These are phyloP conservation scores for Sclerurus mexicanus DNA, from an alignment of 2,113 vertebrate genomes.

Conservation along the genomic window DNA sequence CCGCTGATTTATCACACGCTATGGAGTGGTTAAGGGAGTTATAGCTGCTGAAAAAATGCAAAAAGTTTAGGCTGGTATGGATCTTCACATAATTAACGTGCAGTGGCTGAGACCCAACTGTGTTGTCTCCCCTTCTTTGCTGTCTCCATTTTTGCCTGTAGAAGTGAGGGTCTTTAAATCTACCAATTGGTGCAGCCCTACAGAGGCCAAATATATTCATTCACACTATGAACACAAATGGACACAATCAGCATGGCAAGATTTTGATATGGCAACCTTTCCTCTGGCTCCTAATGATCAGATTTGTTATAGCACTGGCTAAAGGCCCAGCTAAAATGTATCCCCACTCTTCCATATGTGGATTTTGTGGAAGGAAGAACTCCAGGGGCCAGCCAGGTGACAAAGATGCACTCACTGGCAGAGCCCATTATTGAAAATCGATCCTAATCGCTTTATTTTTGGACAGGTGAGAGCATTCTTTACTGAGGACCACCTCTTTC, in stretches of 20 bases:
- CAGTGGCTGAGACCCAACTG: neutral
- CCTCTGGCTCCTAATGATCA: neutral
- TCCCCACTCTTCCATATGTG: accelerated
- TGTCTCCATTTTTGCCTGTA: neutral
- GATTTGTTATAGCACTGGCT: neutral
- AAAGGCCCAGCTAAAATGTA: neutral
- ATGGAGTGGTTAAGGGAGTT: neutral
- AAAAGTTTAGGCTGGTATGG: neutral
- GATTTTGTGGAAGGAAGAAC: neutral
- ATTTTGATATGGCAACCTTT: neutral
- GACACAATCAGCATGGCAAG: neutral
- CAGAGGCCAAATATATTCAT: neutral
- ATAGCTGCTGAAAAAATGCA: neutral
- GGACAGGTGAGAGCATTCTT: neutral
- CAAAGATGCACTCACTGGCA: neutral
- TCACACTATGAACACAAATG: neutral
- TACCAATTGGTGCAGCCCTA: neutral
- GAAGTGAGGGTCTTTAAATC: neutral
- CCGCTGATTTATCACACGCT: neutral
- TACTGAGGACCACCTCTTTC: neutral
- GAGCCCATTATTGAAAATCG: neutral
- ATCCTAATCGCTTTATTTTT: neutral
- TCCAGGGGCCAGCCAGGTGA: too few relatives aligned
- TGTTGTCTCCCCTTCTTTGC: neutral
- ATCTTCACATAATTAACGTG: neutral